A percentile compares a stretch with the other conserved stretches of the same genome.
Conservation (phyloP, 2,888 invertebrate genomes). For the Agrochola circellaris region DNA sequence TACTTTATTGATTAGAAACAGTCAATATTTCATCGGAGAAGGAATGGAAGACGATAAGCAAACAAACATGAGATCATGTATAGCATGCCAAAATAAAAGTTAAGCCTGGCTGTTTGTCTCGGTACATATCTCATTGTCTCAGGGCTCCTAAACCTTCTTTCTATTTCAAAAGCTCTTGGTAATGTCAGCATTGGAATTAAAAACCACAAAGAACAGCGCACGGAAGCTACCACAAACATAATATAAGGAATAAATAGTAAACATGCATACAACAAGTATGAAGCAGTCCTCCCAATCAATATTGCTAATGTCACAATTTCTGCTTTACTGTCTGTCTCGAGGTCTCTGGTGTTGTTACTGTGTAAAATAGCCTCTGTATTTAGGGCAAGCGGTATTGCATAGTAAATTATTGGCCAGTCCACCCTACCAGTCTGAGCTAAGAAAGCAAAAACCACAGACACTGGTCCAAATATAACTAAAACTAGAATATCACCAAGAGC, state of each 20-base stretch:
- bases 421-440: constrained; percentile 97
- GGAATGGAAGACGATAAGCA: constrained; percentile 92
- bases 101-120: constrained; percentile 96
- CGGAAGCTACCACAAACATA: constrained; percentile 95
- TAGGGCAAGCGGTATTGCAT: constrained; percentile 97
- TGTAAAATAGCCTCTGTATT: constrained; percentile 99
- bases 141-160: constrained; percentile 95
- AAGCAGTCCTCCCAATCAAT: constrained; percentile 96
- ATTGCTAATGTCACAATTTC: constrained; percentile 99
- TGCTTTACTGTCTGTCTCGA: constrained; percentile 96
- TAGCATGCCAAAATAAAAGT: constrained; percentile 97
- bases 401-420: constrained; percentile 97
- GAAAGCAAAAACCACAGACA: constrained; percentile 98
- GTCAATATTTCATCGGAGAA: constrained; percentile 77
- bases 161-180: constrained; percentile 96
- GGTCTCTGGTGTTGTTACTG: constrained; percentile 98
- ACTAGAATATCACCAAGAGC: constrained; percentile 98
- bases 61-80: constrained; percentile 96
- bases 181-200: constrained; percentile 96
- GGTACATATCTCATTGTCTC: constrained; percentile 96
- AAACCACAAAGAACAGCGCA: constrained; percentile 97
- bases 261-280: constrained; percentile 97
- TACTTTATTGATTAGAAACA: constrained; percentile 3
- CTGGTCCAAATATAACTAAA: constrained; percentile 97
- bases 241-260: constrained; percentile 97